A percentile compares a stretch with the other conserved stretches of the same genome.
phyloP scores from a whole-genome alignment of 92 coral and sea anemone species.

The Palythoa heliodiscus region DNA sequence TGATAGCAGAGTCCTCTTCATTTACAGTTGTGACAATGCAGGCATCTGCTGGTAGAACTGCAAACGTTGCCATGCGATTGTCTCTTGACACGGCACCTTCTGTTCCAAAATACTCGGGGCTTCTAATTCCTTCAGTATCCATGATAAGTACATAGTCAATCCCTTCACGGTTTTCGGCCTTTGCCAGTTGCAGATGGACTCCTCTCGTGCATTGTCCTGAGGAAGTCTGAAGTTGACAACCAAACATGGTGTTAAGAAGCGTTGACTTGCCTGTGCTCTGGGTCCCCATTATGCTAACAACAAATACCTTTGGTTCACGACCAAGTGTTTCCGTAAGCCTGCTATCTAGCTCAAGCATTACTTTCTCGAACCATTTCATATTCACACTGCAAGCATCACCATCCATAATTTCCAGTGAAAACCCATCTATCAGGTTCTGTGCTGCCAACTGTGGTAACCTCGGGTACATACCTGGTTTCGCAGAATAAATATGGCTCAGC shows the following conservation, averaged over 20 bases:
- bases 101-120: constrained; percentile 38
- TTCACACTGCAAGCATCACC: constrained; percentile 47
- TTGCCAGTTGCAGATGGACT: no score
- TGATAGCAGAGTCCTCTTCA: constrained; percentile 25
- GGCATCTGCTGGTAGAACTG: constrained; percentile 24
- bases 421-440: constrained; percentile 38
- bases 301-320: no score
- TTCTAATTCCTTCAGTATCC: constrained; percentile 52
- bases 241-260: no score
- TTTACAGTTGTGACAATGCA: constrained; percentile 16
- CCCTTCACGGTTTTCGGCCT: constrained; percentile 20
- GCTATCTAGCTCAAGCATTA: no score
- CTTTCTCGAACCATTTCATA: constrained; percentile 44
- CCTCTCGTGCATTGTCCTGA: no score
- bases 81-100: constrained; percentile 35
- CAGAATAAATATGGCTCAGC: neutral
- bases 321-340: no score
- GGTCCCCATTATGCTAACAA: no score
- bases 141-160: constrained; percentile 50
- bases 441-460: constrained; percentile 18
- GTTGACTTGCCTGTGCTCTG: no score
- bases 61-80: constrained; percentile 54
- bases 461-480: neutral
- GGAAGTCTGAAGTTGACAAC: no score
- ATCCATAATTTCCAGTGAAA: neutral